Conservation (phyloP, 2,797 vertebrate genomes). For the Myiotriccus ornatus region DNA sequence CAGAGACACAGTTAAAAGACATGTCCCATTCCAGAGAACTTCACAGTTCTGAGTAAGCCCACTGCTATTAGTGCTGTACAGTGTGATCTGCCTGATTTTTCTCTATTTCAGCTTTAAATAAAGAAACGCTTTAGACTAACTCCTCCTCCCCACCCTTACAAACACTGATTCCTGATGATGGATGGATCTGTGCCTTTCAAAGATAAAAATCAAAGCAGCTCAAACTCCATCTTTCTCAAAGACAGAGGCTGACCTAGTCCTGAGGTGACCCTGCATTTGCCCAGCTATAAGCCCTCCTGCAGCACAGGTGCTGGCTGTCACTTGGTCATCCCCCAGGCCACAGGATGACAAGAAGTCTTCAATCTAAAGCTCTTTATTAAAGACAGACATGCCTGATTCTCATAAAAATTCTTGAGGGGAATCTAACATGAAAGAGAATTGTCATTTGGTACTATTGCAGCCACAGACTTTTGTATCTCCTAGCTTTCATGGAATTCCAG, state of each 20-base stretch:
- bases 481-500: neutral
- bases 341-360: neutral
- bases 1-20: neutral
- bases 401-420: neutral
- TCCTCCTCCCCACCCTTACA: neutral
- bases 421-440: neutral
- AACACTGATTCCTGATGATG: neutral
- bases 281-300: neutral
- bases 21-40: neutral
- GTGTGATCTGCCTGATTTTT: neutral
- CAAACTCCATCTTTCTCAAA: neutral
- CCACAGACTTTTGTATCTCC: neutral
- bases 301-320: neutral
- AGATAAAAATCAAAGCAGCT: neutral
- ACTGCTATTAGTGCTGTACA: neutral
- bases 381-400: neutral
- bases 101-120: neutral
- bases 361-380: neutral
- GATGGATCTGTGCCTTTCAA: neutral
- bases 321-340: neutral
- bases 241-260: neutral
- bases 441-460: neutral
- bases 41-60: neutral
- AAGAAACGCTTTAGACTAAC: neutral
- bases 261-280: neutral